These are phyloP conservation scores for Epinotia brunnichana DNA, from an alignment of 2,888 invertebrate species.

Conservation along the genomic window DNA sequence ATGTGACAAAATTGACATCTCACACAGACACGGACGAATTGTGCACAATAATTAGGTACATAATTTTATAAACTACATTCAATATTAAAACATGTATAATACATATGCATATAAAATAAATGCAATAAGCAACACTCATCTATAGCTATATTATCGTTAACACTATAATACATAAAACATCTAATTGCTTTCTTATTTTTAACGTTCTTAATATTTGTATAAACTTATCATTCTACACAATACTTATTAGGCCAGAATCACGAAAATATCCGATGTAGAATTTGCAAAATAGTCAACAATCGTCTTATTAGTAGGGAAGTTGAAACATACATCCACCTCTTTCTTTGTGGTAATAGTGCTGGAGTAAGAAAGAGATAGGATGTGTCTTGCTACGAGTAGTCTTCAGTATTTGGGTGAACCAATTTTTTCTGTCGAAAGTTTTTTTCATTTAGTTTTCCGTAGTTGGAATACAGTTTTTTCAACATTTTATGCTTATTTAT, in stretches of 20 bases:
- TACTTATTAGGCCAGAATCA: neutral
- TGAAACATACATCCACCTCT: neutral
- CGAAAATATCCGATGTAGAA: too few relatives aligned
- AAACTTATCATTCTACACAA: neutral
- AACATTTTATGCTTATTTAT: too few relatives aligned
- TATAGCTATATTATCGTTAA: slow-evolving; percentile 5
- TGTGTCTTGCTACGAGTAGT: too few relatives aligned
- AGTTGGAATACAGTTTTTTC: too few relatives aligned
- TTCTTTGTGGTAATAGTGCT: neutral
- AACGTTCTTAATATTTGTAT: slow-evolving; percentile 5
- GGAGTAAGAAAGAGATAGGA: too few relatives aligned
- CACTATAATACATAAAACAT: slow-evolving; percentile 20
- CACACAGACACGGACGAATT: neutral
- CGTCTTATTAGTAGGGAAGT: neutral
- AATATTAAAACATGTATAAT: slow-evolving; percentile 5
- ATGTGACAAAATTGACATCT: neutral
- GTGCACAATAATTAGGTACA: neutral
- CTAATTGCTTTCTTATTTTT: slow-evolving; percentile 12
- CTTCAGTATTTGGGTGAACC: too few relatives aligned
- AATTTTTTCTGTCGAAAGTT: too few relatives aligned
- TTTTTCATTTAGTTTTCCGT: too few relatives aligned
- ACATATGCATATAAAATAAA: slow-evolving; percentile 26
- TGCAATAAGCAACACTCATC: slow-evolving; percentile 34
- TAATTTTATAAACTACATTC: neutral
- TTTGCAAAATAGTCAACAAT: neutral